Evolutionary conservation across 2,888 invertebrate species (phyloP).

Genomic region (Timandra comae): DNA sequence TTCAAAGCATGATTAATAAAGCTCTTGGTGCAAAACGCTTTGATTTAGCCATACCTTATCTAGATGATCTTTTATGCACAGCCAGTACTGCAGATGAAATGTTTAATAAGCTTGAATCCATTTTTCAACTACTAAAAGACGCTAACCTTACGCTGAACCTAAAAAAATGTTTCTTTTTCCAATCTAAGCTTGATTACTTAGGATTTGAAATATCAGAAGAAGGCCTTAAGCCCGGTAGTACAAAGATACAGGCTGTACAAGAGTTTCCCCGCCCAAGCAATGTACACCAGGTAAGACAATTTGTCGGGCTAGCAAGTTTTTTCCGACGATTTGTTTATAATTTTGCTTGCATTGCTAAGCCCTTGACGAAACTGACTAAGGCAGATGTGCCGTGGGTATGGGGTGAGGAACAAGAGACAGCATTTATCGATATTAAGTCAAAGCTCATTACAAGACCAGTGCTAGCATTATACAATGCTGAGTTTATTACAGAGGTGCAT

Average conservation of each 20-base stretch:
- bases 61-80: slow-evolving; percentile 1
- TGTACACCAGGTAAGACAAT: slow-evolving; percentile 5
- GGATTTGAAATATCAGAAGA: slow-evolving; percentile 3
- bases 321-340: slow-evolving; percentile 6
- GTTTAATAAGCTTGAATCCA: background rate
- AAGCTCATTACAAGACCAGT: slow-evolving; percentile 16
- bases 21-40: background rate
- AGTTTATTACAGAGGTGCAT: slow-evolving; percentile 27
- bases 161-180: too few relatives aligned
- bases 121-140: background rate
- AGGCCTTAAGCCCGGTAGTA: background rate
- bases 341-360: slow-evolving; percentile 6
- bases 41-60: background rate
- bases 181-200: slow-evolving; percentile 4
- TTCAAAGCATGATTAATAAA: slow-evolving; percentile 5
- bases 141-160: too few relatives aligned
- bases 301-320: slow-evolving; percentile 6
- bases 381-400: slow-evolving; percentile 5
- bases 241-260: slow-evolving; percentile 1
- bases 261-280: slow-evolving; percentile 2
- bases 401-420: slow-evolving; percentile 3
- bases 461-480: slow-evolving; percentile 29
- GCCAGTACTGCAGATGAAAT: background rate
- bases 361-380: slow-evolving; percentile 4
- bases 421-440: slow-evolving; percentile 6